phyloP scores from a whole-genome alignment of 1,140 invertebrate genomes.

The Drosophila pectinifera region DNA sequence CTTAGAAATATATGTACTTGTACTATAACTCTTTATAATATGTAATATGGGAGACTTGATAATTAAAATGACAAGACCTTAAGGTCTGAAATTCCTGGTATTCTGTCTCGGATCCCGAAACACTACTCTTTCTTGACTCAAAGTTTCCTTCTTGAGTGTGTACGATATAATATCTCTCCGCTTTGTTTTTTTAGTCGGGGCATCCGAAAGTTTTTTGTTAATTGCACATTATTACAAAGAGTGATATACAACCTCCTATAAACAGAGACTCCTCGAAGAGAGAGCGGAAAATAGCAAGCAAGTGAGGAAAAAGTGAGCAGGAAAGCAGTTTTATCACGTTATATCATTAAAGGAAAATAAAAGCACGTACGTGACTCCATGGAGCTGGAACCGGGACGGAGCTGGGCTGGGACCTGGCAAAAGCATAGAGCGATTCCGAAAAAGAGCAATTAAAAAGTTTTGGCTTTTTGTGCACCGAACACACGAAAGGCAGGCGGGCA shows the following conservation, averaged over 20 bases:
- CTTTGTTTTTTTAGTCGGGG: slow-evolving; percentile 6
- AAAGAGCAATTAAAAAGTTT: slow-evolving; percentile 74
- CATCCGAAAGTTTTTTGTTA: slow-evolving; percentile 39
- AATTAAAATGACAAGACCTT: too few species aligned
- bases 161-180: slow-evolving; percentile 17
- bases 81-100: too few species aligned
- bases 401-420: slow-evolving; percentile 30
- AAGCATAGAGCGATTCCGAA: slow-evolving; percentile 58
- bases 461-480: slow-evolving; percentile 48
- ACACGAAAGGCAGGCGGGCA: slow-evolving; percentile 11
- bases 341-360: slow-evolving; percentile 74
- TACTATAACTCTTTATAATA: too few species aligned
- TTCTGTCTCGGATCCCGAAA: neutral
- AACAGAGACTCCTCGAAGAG: slow-evolving; percentile 19
- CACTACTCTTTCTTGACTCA: neutral
- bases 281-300: neutral
- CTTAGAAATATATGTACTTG: too few species aligned
- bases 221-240: slow-evolving; percentile 38
- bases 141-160: neutral
- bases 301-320: slow-evolving; percentile 5
- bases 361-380: slow-evolving; percentile 72
- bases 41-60: too few species aligned
- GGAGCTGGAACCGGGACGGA: slow-evolving; percentile 37
- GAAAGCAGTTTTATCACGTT: slow-evolving; percentile 63
- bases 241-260: slow-evolving; percentile 31